phyloP scores from a whole-genome alignment of 1,140 invertebrate species.

The Euura lappo region DNA sequence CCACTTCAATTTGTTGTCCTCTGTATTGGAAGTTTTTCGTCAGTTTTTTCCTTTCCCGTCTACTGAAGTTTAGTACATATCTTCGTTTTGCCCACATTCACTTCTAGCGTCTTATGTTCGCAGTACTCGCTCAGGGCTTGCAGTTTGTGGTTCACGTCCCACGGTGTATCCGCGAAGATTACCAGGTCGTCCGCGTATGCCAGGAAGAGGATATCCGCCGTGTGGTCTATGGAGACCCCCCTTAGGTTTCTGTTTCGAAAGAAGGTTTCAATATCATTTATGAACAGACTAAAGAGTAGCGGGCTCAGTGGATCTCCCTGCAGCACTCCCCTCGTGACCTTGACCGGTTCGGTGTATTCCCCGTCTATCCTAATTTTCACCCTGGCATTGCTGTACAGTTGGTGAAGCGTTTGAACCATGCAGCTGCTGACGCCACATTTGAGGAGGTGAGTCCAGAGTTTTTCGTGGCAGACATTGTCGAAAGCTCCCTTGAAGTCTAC shows the following conservation, averaged over 20 bases:
- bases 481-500: too few species aligned
- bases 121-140: too few species aligned
- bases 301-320: slow-evolving; percentile 17
- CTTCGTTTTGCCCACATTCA: too few species aligned
- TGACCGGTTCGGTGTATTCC: not conserved
- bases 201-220: not conserved
- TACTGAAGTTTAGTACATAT: too few species aligned
- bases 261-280: slow-evolving; percentile 14
- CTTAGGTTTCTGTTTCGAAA: not conserved
- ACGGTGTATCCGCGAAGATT: not conserved
- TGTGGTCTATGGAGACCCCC: not conserved
- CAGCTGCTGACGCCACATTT: too few species aligned
- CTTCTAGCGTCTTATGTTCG: too few species aligned
- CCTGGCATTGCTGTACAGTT: not conserved
- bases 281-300: slow-evolving; percentile 15
- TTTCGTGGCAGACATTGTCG: too few species aligned
- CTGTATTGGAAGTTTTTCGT: too few species aligned
- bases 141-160: too few species aligned
- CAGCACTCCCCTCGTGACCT: slow-evolving; percentile 15
- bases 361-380: not conserved
- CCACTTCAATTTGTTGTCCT: too few species aligned
- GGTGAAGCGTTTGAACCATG: not conserved
- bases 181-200: not conserved
- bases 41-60: too few species aligned
- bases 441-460: too few species aligned